These are phyloP conservation scores for Ephydatia muelleri DNA, from an alignment of 37 sponge, comb jelly and placozoan species.

Conservation along the genomic window DNA sequence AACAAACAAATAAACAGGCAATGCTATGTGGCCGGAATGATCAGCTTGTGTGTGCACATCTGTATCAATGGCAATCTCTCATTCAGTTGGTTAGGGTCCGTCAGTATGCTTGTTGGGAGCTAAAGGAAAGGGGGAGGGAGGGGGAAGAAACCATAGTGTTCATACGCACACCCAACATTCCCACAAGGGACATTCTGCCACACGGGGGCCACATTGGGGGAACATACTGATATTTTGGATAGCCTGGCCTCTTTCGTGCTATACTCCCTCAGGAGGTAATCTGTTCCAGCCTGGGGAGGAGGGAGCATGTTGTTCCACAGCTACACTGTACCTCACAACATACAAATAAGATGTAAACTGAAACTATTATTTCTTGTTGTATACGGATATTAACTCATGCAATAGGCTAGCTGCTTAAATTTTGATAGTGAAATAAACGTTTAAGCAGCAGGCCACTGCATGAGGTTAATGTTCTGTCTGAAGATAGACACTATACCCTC, in stretches of 20 bases:
- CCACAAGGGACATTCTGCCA: too few species aligned
- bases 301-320: not conserved
- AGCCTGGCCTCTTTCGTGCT: conserved; percentile 59
- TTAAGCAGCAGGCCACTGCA: too few species aligned
- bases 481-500: too few species aligned
- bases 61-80: conserved; percentile 43
- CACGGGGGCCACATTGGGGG: not conserved
- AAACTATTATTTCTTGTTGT: too few species aligned
- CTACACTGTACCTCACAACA: too few species aligned
- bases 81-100: conserved; percentile 62
- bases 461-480: too few species aligned
- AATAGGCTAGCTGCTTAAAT: too few species aligned
- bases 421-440: too few species aligned
- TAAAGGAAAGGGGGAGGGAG: conserved; percentile 9
- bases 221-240: conserved; percentile 40
- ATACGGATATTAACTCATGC: too few species aligned
- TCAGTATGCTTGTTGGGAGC: conserved; percentile 40
- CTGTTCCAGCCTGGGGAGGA: conserved; percentile 54
- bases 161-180: too few species aligned
- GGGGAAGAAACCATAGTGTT: not conserved
- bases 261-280: conserved; percentile 81
- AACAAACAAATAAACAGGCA: too few species aligned
- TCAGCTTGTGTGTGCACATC: conserved; percentile 38
- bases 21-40: conserved; percentile 33
- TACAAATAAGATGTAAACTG: too few species aligned